A percentile compares a stretch with the other conserved stretches of the same genome.
Conservation (phyloP, 2,113 vertebrate genomes). For the Xenopus tropicalis region DNA sequence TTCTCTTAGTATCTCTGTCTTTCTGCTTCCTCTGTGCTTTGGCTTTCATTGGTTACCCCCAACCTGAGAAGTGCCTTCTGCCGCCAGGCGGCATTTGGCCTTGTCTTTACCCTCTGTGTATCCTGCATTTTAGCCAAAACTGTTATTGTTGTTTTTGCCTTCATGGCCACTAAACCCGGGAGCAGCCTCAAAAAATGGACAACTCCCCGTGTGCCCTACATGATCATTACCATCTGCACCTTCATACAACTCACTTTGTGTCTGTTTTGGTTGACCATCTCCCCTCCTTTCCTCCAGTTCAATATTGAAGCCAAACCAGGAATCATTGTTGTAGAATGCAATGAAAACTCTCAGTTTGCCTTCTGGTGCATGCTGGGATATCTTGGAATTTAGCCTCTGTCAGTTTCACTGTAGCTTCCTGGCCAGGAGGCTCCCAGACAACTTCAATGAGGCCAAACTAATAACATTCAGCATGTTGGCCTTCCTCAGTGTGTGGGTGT, state of each 20-base stretch:
- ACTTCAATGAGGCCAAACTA: constrained; percentile 40
- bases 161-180: constrained; percentile 23
- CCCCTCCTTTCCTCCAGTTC: constrained; percentile 10
- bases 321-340: constrained; percentile 24
- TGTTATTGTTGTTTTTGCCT: constrained; percentile 10
- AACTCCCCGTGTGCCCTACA: neutral
- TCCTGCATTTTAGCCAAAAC: constrained; percentile 32
- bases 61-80: constrained; percentile 11
- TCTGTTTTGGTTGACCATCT: neutral
- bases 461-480: constrained; percentile 44
- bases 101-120: constrained; percentile 32
- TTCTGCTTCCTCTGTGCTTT: constrained; percentile 44
- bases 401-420: constrained; percentile 41
- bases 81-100: constrained; percentile 38
- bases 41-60: constrained; percentile 32
- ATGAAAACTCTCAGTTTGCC: constrained; percentile 27
- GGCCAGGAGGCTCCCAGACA: constrained; percentile 32
- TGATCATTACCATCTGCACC: neutral
- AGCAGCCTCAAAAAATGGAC: constrained; percentile 13
- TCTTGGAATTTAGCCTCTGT: constrained; percentile 30
- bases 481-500: constrained; percentile 34
- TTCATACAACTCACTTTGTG: constrained; percentile 33
- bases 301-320: constrained; percentile 2
- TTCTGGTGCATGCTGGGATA: constrained; percentile 46
- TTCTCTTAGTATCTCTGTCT: constrained; percentile 28